These are phyloP conservation scores for Tetropium fuscum DNA, from an alignment of 2,888 invertebrate species.

Conservation along the genomic window DNA sequence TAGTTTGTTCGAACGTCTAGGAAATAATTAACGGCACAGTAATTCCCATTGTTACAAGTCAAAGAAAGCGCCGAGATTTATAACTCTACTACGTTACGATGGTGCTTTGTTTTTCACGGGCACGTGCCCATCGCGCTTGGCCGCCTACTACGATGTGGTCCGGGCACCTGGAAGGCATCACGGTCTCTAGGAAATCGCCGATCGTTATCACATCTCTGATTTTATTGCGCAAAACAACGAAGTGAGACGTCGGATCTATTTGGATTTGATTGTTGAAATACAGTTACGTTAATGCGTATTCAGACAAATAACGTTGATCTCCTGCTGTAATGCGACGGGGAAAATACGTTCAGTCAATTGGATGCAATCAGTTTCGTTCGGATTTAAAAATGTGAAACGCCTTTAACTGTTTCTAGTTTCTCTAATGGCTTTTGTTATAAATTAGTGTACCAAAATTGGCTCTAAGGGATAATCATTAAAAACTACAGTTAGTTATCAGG, in stretches of 20 bases:
- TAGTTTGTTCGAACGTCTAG: slow-evolving; percentile 4
- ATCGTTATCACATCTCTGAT: slow-evolving; percentile 49
- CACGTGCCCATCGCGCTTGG: slow-evolving; percentile 58
- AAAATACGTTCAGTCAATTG: too few species aligned
- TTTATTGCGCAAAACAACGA: slow-evolving; percentile 25
- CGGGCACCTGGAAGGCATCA: slow-evolving; percentile 55
- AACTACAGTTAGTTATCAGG: too few species aligned
- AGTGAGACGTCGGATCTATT: slow-evolving; percentile 4
- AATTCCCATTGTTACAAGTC: slow-evolving; percentile 18
- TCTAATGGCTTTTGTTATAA: too few species aligned
- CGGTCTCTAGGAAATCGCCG: slow-evolving; percentile 54
- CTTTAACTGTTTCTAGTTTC: too few species aligned
- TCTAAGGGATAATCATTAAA: too few species aligned
- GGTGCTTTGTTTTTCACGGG: slow-evolving; percentile 48
- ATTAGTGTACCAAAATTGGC: too few species aligned
- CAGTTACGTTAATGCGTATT: slow-evolving; percentile 15
- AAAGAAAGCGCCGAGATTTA: slow-evolving; percentile 30
- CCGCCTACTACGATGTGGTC: slow-evolving; percentile 54
- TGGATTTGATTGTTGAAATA: slow-evolving; percentile 12
- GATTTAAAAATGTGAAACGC: too few species aligned
- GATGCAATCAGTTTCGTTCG: too few species aligned
- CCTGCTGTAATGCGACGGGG: too few species aligned
- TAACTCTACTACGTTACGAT: slow-evolving; percentile 10
- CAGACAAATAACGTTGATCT: neutral
- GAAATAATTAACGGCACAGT: slow-evolving; percentile 11